Conservation (phyloP, 2,888 invertebrate genomes). For the Agriopis marginaria region DNA sequence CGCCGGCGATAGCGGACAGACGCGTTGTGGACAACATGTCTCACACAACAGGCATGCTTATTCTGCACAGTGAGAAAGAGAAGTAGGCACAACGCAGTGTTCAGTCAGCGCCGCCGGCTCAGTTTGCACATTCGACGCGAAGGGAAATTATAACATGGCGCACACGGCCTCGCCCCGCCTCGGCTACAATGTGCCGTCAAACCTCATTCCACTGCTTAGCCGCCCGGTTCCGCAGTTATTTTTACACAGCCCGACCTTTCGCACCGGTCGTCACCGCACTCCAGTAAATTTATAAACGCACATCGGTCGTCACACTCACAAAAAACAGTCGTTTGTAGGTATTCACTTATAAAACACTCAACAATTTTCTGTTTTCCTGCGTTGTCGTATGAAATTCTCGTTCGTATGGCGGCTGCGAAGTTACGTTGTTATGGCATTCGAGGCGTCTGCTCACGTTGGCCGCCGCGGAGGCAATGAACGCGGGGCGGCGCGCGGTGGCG, state of each 20-base stretch:
- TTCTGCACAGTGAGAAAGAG: conserved; percentile 78
- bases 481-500: conserved; percentile 78
- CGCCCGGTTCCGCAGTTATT: conserved; percentile 86
- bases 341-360: conserved; percentile 64
- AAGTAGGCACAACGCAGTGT: conserved; percentile 76
- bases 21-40: conserved; percentile 49
- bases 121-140: conserved; percentile 83
- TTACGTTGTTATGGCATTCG: conserved; percentile 61
- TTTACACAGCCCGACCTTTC: conserved; percentile 86
- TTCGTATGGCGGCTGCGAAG: conserved; percentile 49
- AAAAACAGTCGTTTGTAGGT: conserved; percentile 51
- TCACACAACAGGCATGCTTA: conserved; percentile 64
- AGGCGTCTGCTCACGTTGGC: conserved; percentile 79
- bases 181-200: conserved; percentile 85
- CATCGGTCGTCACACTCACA: conserved; percentile 72
- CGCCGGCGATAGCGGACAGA: conserved; percentile 20
- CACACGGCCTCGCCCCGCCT: conserved; percentile 85
- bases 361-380: conserved; percentile 32
- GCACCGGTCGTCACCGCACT: conserved; percentile 85
- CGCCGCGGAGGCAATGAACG: conserved; percentile 90
- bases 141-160: conserved; percentile 86
- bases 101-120: conserved; percentile 63
- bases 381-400: conserved; percentile 31
- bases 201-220: conserved; percentile 85
- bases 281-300: conserved; percentile 72